A percentile compares a stretch with the other conserved stretches of the same genome.
Evolutionary conservation across 2,888 invertebrate genomes (phyloP).

Genomic region (Rhagonycha lutea): DNA sequence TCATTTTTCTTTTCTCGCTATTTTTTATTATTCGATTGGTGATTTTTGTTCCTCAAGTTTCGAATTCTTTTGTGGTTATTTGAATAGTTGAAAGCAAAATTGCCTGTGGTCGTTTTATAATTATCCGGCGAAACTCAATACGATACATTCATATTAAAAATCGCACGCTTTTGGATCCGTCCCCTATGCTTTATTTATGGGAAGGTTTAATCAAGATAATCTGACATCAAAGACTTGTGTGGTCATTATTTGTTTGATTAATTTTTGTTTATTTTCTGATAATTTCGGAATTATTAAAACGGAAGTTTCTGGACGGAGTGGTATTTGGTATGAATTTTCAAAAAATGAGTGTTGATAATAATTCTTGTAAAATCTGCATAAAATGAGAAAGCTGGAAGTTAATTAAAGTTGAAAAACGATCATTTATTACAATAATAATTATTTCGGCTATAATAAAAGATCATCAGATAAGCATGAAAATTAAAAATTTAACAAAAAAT

Average conservation of each 20-base stretch:
- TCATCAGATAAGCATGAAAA: too few relatives aligned
- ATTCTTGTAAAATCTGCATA: too few relatives aligned
- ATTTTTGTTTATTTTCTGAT: background rate
- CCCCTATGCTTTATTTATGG: background rate
- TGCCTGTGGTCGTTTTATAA: constrained; percentile 23
- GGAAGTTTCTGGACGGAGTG: background rate
- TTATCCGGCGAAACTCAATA: constrained; percentile 29
- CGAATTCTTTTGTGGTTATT: background rate
- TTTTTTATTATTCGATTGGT: background rate
- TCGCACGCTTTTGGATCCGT: background rate
- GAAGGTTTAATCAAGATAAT: constrained; percentile 22
- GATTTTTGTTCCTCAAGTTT: background rate
- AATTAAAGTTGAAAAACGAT: too few relatives aligned
- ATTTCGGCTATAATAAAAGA: too few relatives aligned
- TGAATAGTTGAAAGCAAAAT: constrained; percentile 12
- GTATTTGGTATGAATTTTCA: too few relatives aligned
- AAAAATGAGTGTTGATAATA: background rate
- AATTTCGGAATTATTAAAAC: background rate
- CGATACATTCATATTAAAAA: constrained; percentile 17
- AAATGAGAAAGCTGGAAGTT: too few relatives aligned
- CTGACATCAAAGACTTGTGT: constrained; percentile 27
- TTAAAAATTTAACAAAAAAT: too few relatives aligned
- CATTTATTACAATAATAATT: too few relatives aligned
- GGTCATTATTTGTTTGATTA: constrained; percentile 11
- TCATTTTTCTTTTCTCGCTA: constrained; percentile 35